These are phyloP conservation scores for Myiotriccus ornatus DNA, from an alignment of 2,797 vertebrate species.

Conservation along the genomic window DNA sequence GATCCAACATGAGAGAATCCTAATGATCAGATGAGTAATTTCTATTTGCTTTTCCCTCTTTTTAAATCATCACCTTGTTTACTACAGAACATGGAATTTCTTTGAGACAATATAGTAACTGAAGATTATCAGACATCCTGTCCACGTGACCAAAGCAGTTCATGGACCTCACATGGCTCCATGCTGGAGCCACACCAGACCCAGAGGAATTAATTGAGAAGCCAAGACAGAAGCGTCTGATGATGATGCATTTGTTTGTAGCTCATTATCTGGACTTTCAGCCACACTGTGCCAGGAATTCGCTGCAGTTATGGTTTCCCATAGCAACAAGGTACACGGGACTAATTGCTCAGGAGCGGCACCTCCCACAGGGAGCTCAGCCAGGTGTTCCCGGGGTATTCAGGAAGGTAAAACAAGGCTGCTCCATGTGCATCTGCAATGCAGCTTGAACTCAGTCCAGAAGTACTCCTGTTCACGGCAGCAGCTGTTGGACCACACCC, in stretches of 20 bases:
- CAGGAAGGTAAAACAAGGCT: constrained; percentile 87
- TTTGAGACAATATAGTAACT: neutral
- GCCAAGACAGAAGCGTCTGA: neutral
- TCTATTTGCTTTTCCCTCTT: neutral
- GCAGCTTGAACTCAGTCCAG: neutral
- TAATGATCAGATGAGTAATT: neutral
- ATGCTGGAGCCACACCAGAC: neutral
- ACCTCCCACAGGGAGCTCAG: constrained; percentile 23
- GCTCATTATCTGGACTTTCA: neutral
- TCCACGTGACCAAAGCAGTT: neutral
- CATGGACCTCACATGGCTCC: neutral
- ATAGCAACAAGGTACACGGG: neutral
- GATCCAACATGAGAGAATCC: neutral
- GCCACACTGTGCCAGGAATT: neutral
- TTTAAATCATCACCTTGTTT: neutral
- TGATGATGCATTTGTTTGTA: neutral
- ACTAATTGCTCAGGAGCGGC: neutral
- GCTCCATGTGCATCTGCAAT: constrained; percentile 84
- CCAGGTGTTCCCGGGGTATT: constrained; percentile 84
- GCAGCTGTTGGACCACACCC: neutral
- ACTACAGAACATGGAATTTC: neutral
- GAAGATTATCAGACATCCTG: neutral
- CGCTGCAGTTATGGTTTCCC: neutral
- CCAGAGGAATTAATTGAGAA: neutral
- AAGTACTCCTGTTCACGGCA: neutral